Evolutionary conservation across 2,888 invertebrate genomes (phyloP).

Genomic region (Furcula furcula): DNA sequence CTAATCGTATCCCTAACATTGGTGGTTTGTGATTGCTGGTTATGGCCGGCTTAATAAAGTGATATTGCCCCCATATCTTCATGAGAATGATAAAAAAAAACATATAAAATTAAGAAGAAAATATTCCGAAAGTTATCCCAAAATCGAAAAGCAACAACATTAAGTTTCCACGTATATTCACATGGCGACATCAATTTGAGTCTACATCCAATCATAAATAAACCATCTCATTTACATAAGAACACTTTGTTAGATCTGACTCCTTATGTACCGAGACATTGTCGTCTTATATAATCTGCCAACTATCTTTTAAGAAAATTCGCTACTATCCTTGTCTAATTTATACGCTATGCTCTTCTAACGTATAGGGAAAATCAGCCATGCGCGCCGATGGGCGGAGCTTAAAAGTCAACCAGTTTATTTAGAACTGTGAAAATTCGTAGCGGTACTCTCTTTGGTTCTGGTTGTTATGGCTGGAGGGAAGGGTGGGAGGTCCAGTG

Average conservation of each 20-base stretch:
- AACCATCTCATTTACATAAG: slow-evolving; percentile 74
- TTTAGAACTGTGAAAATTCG: slow-evolving; percentile 54
- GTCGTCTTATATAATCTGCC: slow-evolving; percentile 66
- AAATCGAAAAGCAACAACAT: slow-evolving; percentile 10
- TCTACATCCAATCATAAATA: slow-evolving; percentile 64
- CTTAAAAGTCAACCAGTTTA: slow-evolving; percentile 43
- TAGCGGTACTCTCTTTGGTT: slow-evolving; percentile 36
- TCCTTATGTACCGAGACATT: slow-evolving; percentile 65
- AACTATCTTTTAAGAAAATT: slow-evolving; percentile 80
- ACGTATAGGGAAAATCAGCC: slow-evolving; percentile 53
- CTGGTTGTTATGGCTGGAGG: slow-evolving; percentile 35
- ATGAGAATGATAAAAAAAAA: too few relatives aligned
- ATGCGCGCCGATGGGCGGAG: slow-evolving; percentile 76
- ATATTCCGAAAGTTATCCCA: background rate
- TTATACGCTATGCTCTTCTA: slow-evolving; percentile 51
- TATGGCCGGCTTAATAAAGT: too few relatives aligned
- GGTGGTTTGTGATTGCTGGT: too few relatives aligned
- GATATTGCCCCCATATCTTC: too few relatives aligned
- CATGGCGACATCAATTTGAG: slow-evolving; percentile 59
- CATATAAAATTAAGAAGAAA: background rate
- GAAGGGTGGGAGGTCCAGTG: slow-evolving; percentile 38
- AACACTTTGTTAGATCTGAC: slow-evolving; percentile 61
- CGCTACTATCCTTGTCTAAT: slow-evolving; percentile 58
- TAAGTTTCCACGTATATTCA: slow-evolving; percentile 64
- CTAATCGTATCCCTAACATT: too few relatives aligned